These are phyloP conservation scores for Myotis planiceps DNA, from an alignment of 2,797 vertebrate species.

Conservation along the genomic window DNA sequence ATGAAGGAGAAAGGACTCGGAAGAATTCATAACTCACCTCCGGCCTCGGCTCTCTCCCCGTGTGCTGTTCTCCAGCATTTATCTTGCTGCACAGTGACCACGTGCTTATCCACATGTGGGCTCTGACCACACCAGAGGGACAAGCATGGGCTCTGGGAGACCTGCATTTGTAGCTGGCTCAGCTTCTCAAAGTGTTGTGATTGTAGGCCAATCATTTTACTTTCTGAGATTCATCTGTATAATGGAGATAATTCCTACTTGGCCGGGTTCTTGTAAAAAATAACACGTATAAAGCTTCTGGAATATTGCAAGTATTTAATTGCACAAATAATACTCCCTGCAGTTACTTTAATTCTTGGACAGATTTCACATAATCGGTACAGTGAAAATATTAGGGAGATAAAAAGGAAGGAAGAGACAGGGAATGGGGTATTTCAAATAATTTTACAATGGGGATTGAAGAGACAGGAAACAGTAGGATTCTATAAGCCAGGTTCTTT, in stretches of 20 bases:
- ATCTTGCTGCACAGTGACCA: neutral
- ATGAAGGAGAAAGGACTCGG: neutral
- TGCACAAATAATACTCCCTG: neutral
- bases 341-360: slow-evolving; percentile 19
- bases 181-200: neutral
- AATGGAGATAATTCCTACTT: neutral
- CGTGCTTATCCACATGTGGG: accelerated
- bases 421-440: neutral
- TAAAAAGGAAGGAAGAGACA: neutral
- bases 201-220: neutral
- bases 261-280: neutral
- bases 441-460: neutral
- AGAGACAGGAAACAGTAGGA: neutral
- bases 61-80: neutral
- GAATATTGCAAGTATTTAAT: neutral
- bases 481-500: neutral
- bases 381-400: neutral
- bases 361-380: neutral
- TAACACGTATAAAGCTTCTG: neutral
- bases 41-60: neutral
- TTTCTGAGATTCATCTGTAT: neutral
- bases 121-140: neutral
- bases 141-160: neutral
- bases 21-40: neutral
- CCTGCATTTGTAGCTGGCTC: neutral